Base-by-base conservation (phyloP, 1,140 invertebrate species). In the Octopus sinensis region DNA sequence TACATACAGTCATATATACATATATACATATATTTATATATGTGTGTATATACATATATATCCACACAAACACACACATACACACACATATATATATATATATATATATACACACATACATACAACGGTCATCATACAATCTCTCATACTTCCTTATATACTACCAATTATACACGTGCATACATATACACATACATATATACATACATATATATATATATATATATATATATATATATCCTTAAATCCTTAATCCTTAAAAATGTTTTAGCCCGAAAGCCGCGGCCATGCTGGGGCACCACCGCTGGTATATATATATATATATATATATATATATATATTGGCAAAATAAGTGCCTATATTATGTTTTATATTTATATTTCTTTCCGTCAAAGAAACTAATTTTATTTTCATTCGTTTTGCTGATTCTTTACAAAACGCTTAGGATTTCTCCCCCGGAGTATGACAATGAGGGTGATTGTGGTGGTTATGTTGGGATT, bases 191-290 rank as follows among this genome's bases (percentile, higher is more conserved):
- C 30, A 71, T 71, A 71, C 13, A 71, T 71, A 23, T 71, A 13
- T 13, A 71, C 30, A 71, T 71, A 5, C 30, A 71, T 71, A 17
- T 71, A 71, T 71, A 12, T 71, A 71, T 71, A 71, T 71, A 71
- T 71, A 71, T 71, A 71, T 5, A 71, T 71, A 17, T 71, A 71
- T 71, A 17, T 71, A 71, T 71, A 71, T 71, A 71, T 71, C n/a
- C n/a, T n/a, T n/a, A n/a, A n/a, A n/a, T n/a, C n/a, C n/a, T n/a
- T n/a, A n/a, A n/a, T n/a, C n/a, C n/a, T n/a, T n/a, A n/a, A n/a
- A n/a, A n/a, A n/a, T n/a, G n/a, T n/a, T n/a, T n/a, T n/a, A n/a
- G n/a, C n/a, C n/a, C n/a, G n/a, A n/a, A n/a, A n/a, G n/a, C n/a
- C n/a, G 30, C 30, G 12, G 13, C 13, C 30, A 12, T 71, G 12